Evolutionary conservation across 2,888 invertebrate genomes (phyloP).

Genomic region (Microctonus brassicae): DNA sequence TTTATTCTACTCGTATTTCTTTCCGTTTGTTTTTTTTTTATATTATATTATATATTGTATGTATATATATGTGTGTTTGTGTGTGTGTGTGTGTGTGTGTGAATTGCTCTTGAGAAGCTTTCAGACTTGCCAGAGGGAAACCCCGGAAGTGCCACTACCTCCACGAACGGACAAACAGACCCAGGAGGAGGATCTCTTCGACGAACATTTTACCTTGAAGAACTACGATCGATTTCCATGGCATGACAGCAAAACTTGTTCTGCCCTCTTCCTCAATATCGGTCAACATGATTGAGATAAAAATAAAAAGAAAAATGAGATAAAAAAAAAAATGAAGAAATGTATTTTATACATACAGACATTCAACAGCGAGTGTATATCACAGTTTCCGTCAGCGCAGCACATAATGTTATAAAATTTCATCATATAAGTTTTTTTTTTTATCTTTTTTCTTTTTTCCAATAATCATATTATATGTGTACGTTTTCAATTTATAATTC

Average conservation of each 20-base stretch:
- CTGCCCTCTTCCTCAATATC: not conserved
- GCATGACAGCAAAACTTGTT: slow-evolving; percentile 69
- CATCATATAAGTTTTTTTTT: not conserved
- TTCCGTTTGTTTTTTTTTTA: slow-evolving; percentile 3
- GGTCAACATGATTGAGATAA: slow-evolving; percentile 8
- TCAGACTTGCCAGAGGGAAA: slow-evolving; percentile 20
- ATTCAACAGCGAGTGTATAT: not conserved
- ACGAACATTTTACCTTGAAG: slow-evolving; percentile 76
- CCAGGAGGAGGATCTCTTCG: slow-evolving; percentile 34
- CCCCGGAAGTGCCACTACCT: slow-evolving; percentile 56
- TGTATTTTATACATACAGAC: not conserved
- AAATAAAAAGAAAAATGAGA: not conserved
- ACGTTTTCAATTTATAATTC: not conserved
- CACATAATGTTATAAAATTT: not conserved
- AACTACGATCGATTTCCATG: slow-evolving; percentile 74
- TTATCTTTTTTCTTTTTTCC: not conserved
- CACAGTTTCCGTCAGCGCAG: slow-evolving; percentile 1
- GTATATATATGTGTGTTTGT: no score
- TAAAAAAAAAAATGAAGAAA: not conserved
- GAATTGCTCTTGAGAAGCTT: slow-evolving; percentile 25
- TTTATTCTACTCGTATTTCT: slow-evolving; percentile 19
- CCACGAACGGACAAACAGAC: slow-evolving; percentile 48
- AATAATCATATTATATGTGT: not conserved
- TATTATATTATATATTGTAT: no score
- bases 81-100: not conserved